Evolutionary conservation across 1,140 invertebrate genomes (phyloP).

Genomic region (Rhopalosiphum maidis): DNA sequence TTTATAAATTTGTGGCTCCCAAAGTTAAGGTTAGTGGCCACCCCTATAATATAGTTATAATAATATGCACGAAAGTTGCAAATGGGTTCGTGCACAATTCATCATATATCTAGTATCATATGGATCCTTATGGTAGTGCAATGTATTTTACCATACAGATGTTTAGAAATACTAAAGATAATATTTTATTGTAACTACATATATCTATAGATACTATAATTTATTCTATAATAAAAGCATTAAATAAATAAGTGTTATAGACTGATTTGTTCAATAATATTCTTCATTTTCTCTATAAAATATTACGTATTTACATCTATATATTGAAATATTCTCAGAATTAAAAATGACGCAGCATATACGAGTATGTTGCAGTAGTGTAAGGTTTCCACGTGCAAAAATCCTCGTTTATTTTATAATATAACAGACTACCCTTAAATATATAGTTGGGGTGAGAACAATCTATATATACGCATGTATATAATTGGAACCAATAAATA

Average conservation of each 20-base stretch:
- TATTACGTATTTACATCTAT: neutral
- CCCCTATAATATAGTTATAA: neutral
- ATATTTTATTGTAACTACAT: neutral
- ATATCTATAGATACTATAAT: too few species aligned
- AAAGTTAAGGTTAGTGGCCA: too few species aligned
- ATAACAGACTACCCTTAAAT: neutral
- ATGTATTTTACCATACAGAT: neutral
- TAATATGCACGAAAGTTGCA: neutral
- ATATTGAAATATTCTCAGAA: neutral
- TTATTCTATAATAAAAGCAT: neutral
- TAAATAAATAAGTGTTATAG: neutral
- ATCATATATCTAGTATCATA: too few species aligned
- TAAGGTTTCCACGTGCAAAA: conserved; percentile 22
- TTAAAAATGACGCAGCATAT: neutral
- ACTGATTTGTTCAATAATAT: neutral
- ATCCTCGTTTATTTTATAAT: neutral
- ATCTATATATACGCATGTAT: neutral
- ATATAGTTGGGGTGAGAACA: neutral
- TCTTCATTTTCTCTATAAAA: neutral
- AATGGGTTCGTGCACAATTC: too few species aligned
- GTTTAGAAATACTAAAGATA: neutral
- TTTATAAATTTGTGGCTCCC: too few species aligned
- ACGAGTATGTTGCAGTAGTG: neutral
- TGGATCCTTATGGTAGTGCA: neutral
- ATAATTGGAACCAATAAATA: conserved; percentile 50